phyloP scores from a whole-genome alignment of 2,113 vertebrate genomes.

The Alethe castanea region DNA sequence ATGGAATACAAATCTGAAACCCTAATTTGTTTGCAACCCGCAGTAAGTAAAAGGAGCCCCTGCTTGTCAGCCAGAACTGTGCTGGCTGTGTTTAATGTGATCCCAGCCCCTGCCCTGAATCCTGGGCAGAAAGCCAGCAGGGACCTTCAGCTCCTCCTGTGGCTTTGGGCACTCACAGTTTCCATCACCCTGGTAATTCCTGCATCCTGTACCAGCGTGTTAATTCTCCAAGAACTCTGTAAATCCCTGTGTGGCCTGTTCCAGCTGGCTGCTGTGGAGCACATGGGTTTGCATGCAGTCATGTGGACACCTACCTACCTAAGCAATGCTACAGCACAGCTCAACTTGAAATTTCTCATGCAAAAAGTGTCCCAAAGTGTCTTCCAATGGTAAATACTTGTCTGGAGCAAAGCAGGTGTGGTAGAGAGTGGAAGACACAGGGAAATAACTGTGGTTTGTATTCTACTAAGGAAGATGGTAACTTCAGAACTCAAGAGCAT shows the following conservation, averaged over 20 bases:
- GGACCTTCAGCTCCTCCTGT: background rate
- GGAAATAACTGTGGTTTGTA: background rate
- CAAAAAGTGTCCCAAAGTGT: background rate
- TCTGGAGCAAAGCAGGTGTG: background rate
- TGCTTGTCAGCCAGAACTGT: background rate
- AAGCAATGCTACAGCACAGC: background rate
- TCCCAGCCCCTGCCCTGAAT: background rate
- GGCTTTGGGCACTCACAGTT: background rate
- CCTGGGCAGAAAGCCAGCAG: background rate
- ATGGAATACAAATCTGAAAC: background rate
- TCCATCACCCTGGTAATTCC: background rate
- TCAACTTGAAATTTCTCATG: background rate
- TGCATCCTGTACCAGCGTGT: background rate
- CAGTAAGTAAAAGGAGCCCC: background rate
- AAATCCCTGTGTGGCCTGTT: background rate
- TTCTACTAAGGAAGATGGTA: background rate
- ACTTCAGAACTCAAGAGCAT: background rate
- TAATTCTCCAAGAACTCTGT: slow-evolving; percentile 28
- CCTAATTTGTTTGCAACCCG: background rate
- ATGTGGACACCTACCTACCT: background rate
- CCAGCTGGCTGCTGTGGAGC: slow-evolving; percentile 4
- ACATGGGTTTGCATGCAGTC: background rate
- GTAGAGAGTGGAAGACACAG: background rate
- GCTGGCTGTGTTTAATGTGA: background rate
- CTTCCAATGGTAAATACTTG: background rate